Evolutionary conservation across 2,888 invertebrate genomes (phyloP).

Genomic region (Heliconius aoede): DNA sequence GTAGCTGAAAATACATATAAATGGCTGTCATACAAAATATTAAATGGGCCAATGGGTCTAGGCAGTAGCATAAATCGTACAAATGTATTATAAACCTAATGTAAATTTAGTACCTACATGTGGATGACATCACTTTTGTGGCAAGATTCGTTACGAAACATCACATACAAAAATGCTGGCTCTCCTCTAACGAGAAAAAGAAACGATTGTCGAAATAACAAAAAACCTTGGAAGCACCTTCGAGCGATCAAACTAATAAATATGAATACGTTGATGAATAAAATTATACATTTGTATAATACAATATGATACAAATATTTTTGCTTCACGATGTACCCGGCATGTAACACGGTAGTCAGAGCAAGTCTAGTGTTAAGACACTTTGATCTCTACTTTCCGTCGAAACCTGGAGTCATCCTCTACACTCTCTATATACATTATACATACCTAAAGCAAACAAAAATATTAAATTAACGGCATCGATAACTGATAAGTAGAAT

Average conservation of each 20-base stretch:
- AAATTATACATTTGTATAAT: too few species aligned
- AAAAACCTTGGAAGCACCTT: slow-evolving; percentile 64
- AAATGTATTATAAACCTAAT: not conserved
- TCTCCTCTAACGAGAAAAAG: slow-evolving; percentile 45
- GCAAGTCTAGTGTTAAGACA: too few species aligned
- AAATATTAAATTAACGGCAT: not conserved
- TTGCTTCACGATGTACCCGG: too few species aligned
- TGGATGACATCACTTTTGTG: slow-evolving; percentile 25
- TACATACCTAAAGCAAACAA: not conserved
- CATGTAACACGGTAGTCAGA: too few species aligned
- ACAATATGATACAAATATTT: too few species aligned
- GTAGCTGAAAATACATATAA: not conserved
- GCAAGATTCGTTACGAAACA: slow-evolving; percentile 20
- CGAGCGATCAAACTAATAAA: slow-evolving; percentile 18
- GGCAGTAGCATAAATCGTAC: not conserved
- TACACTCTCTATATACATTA: too few species aligned
- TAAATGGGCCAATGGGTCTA: slow-evolving; percentile 14
- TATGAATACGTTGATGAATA: not conserved
- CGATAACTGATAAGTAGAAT: not conserved
- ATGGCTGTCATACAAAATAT: not conserved
- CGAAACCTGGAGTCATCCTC: too few species aligned
- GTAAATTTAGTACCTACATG: not conserved
- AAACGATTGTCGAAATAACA: slow-evolving; percentile 56
- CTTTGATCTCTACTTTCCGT: too few species aligned
- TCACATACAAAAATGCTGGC: slow-evolving; percentile 24